phyloP scores from a whole-genome alignment of 2,797 vertebrate species.

The Cuculus canorus region DNA sequence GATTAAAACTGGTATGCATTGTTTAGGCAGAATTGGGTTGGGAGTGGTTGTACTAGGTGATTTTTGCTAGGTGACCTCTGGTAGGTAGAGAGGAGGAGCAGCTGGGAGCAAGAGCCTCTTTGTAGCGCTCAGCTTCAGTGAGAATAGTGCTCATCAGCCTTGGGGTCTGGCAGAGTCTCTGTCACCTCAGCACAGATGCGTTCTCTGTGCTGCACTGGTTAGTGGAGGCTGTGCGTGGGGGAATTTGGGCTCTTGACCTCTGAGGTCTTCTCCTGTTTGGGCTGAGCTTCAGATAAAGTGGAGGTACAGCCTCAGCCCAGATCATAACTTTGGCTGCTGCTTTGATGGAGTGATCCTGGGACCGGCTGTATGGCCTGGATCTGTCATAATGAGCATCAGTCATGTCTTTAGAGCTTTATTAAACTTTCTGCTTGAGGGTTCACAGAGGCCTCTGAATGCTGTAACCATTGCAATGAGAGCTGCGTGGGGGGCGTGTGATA shows the following conservation, averaged over 20 bases:
- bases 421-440: neutral
- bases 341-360: neutral
- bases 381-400: neutral
- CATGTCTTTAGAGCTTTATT: neutral
- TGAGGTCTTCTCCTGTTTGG: neutral
- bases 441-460: neutral
- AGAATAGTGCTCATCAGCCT: neutral
- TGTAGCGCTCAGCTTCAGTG: accelerated
- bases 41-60: neutral
- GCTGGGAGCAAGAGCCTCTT: neutral
- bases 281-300: neutral
- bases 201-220: neutral
- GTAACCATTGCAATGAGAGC: neutral
- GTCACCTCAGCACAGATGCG: accelerated
- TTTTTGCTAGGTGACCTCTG: neutral
- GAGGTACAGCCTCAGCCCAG: neutral
- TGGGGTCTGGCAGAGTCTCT: neutral
- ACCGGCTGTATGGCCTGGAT: neutral
- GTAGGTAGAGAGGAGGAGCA: neutral
- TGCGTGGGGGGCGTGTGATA: neutral
- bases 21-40: neutral
- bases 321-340: neutral
- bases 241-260: neutral
- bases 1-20: neutral
- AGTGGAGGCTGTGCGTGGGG: no score